Conservation (phyloP, 1,140 invertebrate genomes). For the Dryas iulia region DNA sequence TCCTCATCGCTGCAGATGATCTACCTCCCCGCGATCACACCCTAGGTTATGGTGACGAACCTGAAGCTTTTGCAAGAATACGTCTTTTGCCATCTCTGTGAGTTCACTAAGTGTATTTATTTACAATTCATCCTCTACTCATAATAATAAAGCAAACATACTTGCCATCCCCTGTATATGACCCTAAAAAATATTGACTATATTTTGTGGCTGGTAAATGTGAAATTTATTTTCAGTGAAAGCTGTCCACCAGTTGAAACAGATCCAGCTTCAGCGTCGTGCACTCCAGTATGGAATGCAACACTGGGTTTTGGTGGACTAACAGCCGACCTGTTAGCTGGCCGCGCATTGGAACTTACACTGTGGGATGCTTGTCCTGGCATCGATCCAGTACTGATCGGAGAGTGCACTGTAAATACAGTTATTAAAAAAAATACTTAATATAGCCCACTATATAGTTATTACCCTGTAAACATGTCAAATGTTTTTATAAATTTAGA, state of each 20-base stretch:
- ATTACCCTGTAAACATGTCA: not conserved
- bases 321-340: slow-evolving; percentile 88
- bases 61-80: slow-evolving; percentile 91
- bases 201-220: not conserved
- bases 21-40: slow-evolving; percentile 88
- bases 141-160: not conserved
- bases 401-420: slow-evolving; percentile 88
- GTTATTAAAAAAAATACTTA: not conserved
- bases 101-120: slow-evolving; percentile 55
- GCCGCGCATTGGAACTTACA: slow-evolving; percentile 90
- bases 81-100: slow-evolving; percentile 88
- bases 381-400: slow-evolving; percentile 90
- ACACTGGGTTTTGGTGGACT: slow-evolving; percentile 91
- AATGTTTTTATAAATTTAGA: slow-evolving; percentile 45
- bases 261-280: slow-evolving; percentile 89
- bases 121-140: not conserved
- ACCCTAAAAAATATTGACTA: no score
- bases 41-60: slow-evolving; percentile 85
- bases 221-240: slow-evolving; percentile 78
- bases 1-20: slow-evolving; percentile 91
- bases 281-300: slow-evolving; percentile 94
- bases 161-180: no score
- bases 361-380: slow-evolving; percentile 92
- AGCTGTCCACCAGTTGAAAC: slow-evolving; percentile 88
- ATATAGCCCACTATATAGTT: not conserved